phyloP scores from a whole-genome alignment of 2,797 vertebrate species.

The Anguilla marmorata region DNA sequence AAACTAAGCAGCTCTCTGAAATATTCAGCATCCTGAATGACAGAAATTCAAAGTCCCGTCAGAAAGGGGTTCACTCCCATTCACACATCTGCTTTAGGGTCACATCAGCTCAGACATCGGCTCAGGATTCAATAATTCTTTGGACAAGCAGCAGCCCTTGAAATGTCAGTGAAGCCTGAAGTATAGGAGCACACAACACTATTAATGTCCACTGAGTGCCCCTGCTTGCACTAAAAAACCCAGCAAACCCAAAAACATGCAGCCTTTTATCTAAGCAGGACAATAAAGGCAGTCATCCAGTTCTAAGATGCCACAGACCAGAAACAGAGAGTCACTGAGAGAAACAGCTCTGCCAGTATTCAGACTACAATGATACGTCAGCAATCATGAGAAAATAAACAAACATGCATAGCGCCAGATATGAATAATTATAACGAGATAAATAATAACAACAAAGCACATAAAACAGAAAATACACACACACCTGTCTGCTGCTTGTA shows the following conservation, averaged over 20 bases:
- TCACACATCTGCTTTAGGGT: background rate
- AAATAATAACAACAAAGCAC: background rate
- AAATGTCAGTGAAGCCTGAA: slow-evolving; percentile 24
- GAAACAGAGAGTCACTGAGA: background rate
- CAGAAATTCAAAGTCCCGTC: background rate
- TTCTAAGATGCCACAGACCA: background rate
- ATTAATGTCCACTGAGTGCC: background rate
- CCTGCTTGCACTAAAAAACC: background rate
- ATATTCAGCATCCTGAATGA: background rate
- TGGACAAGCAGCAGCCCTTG: slow-evolving; percentile 21
- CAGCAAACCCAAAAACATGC: background rate
- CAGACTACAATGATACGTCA: background rate
- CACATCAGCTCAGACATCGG: background rate
- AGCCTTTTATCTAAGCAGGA: background rate
- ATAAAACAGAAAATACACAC: background rate
- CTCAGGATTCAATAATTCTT: slow-evolving; percentile 24
- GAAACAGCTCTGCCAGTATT: background rate
- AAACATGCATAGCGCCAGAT: background rate
- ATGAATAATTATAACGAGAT: background rate
- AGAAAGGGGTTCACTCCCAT: background rate
- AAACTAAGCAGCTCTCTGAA: background rate
- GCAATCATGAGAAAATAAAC: background rate
- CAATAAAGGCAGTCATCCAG: background rate
- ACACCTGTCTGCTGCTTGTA: background rate
- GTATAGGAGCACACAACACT: background rate